A percentile compares a stretch with the other conserved stretches of the same genome.
Conservation (phyloP, 2,113 vertebrate species). For the Falco punctatus region DNA sequence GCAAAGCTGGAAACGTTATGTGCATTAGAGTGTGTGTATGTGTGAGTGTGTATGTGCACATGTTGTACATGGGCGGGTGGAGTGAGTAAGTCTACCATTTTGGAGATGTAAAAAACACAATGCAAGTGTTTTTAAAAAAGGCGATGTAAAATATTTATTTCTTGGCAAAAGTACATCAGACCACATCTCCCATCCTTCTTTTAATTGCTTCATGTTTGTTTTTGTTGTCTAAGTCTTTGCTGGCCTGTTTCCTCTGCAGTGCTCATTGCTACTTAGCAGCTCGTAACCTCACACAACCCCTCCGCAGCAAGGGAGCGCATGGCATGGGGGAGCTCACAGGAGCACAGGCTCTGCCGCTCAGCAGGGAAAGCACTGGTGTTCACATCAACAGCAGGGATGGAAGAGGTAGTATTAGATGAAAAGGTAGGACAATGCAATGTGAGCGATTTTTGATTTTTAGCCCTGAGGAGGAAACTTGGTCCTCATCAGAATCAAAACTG, state of each 20-base stretch:
- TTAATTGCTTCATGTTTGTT: conserved; percentile 54
- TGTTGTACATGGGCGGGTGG: neutral
- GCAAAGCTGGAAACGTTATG: neutral
- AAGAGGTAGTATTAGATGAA: accelerated
- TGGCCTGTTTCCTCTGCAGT: conserved; percentile 16
- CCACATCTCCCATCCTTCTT: conserved; percentile 55
- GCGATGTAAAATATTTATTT: conserved; percentile 36
- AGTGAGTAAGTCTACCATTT: neutral
- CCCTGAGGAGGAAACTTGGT: neutral
- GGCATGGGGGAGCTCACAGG: neutral
- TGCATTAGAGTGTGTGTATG: neutral
- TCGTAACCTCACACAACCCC: conserved; percentile 37
- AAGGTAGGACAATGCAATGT: neutral
- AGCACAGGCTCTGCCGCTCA: neutral
- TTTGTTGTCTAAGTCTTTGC: conserved; percentile 49
- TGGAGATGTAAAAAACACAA: neutral
- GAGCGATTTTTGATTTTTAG: accelerated
- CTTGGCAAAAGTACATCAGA: conserved; percentile 16
- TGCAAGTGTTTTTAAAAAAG: neutral
- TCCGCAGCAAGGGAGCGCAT: neutral
- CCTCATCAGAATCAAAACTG: neutral
- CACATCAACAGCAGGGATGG: accelerated
- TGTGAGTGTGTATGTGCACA: neutral
- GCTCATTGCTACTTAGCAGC: neutral
- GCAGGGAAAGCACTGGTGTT: neutral